Evolutionary conservation across 2,888 invertebrate genomes (phyloP).

Genomic region (Liopterus haemorrhoidalis): DNA sequence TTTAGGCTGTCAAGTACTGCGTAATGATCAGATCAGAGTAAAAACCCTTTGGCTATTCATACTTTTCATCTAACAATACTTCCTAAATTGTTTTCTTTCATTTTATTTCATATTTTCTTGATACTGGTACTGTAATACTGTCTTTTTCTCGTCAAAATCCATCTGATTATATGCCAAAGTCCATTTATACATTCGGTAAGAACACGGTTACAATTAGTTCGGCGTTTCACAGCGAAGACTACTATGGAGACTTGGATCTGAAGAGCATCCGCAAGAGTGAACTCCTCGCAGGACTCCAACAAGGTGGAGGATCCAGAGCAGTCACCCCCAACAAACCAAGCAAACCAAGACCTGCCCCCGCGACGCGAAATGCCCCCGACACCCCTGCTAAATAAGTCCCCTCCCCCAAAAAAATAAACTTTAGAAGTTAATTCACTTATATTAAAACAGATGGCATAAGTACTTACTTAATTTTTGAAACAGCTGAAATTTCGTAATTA

Average conservation of each 20-base stretch:
- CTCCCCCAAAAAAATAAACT: too few relatives aligned
- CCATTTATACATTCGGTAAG: neutral
- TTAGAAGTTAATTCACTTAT: slow-evolving; percentile 21
- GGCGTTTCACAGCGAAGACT: slow-evolving; percentile 80
- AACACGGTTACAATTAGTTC: too few relatives aligned
- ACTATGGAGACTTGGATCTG: slow-evolving; percentile 91
- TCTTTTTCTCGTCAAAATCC: slow-evolving; percentile 1
- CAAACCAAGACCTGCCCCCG: slow-evolving; percentile 45
- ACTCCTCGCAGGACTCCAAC: slow-evolving; percentile 72
- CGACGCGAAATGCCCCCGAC: slow-evolving; percentile 42
- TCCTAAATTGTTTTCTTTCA: too few relatives aligned
- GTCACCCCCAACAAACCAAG: slow-evolving; percentile 43
- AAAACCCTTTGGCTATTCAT: too few relatives aligned
- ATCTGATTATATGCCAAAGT: neutral
- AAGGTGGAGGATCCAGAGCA: slow-evolving; percentile 53
- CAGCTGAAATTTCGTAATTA: neutral
- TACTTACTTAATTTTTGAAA: slow-evolving; percentile 5
- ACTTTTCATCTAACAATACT: too few relatives aligned
- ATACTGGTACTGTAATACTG: slow-evolving; percentile 2
- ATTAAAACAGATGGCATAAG: slow-evolving; percentile 23
- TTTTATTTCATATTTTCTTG: too few relatives aligned
- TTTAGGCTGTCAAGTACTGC: too few relatives aligned
- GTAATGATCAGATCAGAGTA: too few relatives aligned
- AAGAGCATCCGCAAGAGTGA: slow-evolving; percentile 93
- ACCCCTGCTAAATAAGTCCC: slow-evolving; percentile 39